A percentile compares a stretch with the other conserved stretches of the same genome.
Conservation (phyloP, 2,888 invertebrate genomes). For the Eupithecia subumbrata region DNA sequence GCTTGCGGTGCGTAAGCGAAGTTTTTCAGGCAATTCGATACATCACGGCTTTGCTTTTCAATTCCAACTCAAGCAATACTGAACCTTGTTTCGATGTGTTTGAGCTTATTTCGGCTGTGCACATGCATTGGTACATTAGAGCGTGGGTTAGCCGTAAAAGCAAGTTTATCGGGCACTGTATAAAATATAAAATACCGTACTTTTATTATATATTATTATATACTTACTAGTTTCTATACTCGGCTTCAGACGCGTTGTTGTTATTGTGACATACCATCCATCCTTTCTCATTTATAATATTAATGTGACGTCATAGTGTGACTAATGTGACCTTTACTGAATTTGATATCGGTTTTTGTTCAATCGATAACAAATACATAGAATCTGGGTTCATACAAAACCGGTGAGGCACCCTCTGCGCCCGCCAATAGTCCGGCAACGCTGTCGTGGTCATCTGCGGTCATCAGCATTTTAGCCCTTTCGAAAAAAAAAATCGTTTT, state of each 20-base stretch:
- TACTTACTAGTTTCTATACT: not conserved
- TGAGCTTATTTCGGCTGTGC: not conserved
- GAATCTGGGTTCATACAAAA: not conserved
- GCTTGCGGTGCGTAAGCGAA: conserved; percentile 32
- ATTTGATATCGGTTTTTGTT: too few species aligned
- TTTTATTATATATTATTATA: conserved; percentile 1
- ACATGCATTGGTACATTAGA: conserved; percentile 13
- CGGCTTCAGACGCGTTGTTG: not conserved
- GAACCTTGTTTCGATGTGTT: not conserved
- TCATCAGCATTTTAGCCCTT: too few species aligned
- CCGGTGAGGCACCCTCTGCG: too few species aligned
- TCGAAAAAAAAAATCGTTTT: too few species aligned
- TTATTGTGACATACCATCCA: not conserved
- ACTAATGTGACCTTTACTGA: too few species aligned
- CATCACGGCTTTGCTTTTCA: conserved; percentile 23
- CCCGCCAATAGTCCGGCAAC: too few species aligned
- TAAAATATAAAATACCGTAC: conserved; percentile 18
- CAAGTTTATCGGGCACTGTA: conserved; percentile 23
- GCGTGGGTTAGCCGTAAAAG: conserved; percentile 32
- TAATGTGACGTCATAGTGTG: too few species aligned
- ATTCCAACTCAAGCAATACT: not conserved
- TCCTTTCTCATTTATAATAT: too few species aligned
- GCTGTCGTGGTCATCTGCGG: too few species aligned
- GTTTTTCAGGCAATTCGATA: conserved; percentile 29
- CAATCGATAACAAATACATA: not conserved